Evolutionary conservation across 2,113 vertebrate genomes (phyloP).

Genomic region (Glaucomys volans): DNA sequence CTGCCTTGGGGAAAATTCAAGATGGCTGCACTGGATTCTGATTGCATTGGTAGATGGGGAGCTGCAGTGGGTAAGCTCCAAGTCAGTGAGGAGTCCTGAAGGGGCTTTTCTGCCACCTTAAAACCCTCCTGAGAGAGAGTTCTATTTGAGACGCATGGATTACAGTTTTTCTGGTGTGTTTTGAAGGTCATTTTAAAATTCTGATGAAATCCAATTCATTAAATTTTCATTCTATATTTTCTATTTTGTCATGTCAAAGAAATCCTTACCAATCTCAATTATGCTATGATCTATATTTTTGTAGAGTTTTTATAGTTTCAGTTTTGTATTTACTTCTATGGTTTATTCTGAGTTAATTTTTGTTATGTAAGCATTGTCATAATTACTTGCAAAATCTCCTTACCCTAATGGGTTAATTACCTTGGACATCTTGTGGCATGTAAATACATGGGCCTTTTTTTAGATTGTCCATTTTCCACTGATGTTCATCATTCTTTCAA

Average conservation of each 20-base stretch:
- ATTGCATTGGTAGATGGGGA: no score
- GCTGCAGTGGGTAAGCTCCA: no score
- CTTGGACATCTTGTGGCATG: not conserved
- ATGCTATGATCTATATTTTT: not conserved
- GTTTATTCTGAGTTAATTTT: not conserved
- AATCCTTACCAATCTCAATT: not conserved
- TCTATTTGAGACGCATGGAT: not conserved
- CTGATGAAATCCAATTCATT: not conserved
- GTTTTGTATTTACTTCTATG: not conserved
- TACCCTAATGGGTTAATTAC: not conserved
- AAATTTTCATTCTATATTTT: not conserved
- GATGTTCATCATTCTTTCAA: not conserved
- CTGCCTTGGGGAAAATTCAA: no score
- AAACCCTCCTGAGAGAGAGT: not conserved
- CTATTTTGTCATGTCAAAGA: not conserved
- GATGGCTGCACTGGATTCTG: no score
- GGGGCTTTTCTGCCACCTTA: no score
- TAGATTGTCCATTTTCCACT: not conserved
- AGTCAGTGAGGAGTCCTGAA: no score
- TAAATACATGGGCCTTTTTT: not conserved
- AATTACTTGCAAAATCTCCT: not conserved
- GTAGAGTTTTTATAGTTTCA: not conserved
- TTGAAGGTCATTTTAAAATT: not conserved
- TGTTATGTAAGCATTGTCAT: not conserved
- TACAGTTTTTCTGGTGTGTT: not conserved